phyloP scores from a whole-genome alignment of 2,888 invertebrate genomes.

The Mythimna ferrago region DNA sequence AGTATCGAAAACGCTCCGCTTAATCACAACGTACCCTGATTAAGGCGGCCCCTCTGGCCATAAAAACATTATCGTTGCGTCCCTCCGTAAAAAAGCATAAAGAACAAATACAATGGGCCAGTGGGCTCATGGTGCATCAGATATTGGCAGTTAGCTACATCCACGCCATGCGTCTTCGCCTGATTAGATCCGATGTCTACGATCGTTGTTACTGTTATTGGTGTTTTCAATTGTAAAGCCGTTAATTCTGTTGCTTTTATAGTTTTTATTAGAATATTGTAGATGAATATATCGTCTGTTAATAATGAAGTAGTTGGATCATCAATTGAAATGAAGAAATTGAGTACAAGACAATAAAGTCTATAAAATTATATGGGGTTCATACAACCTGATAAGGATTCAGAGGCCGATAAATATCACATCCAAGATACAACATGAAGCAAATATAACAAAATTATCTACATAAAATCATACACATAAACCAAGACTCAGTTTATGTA shows the following conservation, averaged over 20 bases:
- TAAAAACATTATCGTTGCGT: conserved; percentile 90
- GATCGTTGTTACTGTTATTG: conserved; percentile 71
- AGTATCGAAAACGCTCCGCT: conserved; percentile 78
- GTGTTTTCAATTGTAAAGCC: conserved; percentile 81
- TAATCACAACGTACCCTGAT: conserved; percentile 90
- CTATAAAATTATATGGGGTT: background rate
- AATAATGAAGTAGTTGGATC: conserved; percentile 15
- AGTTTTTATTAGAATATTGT: conserved; percentile 60
- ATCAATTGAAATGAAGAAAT: conserved; percentile 22
- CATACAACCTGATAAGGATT: background rate
- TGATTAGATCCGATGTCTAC: conserved; percentile 80
- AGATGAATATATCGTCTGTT: background rate
- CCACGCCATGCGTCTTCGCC: conserved; percentile 81
- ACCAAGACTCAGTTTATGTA: conserved; percentile 50
- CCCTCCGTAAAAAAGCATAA: conserved; percentile 89
- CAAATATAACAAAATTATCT: conserved; percentile 21
- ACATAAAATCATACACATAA: conserved; percentile 47
- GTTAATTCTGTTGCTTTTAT: conserved; percentile 64
- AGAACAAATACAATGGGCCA: conserved; percentile 88
- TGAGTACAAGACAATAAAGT: too few relatives aligned
- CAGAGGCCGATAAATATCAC: background rate
- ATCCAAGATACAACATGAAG: background rate
- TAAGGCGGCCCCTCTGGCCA: conserved; percentile 87
- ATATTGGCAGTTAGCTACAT: conserved; percentile 89
- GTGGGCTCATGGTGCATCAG: conserved; percentile 85